Evolutionary conservation across 1,140 invertebrate genomes (phyloP), one percentile per base, ranked within the genome.

Genomic region (Cyphomyrmex costatus): DNA sequence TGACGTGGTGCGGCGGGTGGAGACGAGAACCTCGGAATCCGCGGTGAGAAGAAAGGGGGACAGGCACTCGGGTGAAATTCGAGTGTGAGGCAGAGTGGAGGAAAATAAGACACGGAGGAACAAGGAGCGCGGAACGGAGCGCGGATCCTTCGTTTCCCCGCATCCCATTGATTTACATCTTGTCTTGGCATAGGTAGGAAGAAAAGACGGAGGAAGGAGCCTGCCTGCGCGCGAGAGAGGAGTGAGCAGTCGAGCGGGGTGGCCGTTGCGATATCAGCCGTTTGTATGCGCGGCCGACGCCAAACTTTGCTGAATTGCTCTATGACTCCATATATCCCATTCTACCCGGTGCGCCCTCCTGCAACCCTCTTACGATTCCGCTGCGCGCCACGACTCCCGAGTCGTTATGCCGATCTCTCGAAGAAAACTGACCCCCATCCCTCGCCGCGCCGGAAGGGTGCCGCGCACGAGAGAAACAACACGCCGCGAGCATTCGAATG

Each of bases 281-380:
- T 95, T 95, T 95, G 94, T 95, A 95, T 94, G 94, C 94, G 92
- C 92, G 92, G 91, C 91, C 92, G 90, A 92, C 91, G 91, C 91
- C 92, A 94, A 95, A 95, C 93, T 95, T 95, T 94, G 93, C 94
- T 92, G 94, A 94, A 95, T 95, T 94, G 94, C 93, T 91, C 92
- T 93, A 92, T 92, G 94, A 94, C 93, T 94, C 89, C 92, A 94
- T 94, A 93, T 92, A 91, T 89, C 90, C 92, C 86, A 90, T 80
- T 80, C 88, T 84, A 86, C 76, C 76, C 70, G 56, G 78, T 83
- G 80, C 80, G 73, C 88, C 86, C 63, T 85, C 85, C 70, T 74
- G 58, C 78, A 49, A 68, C 63, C 36, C 86, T 70, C 89, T 86
- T 86, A 77, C 89, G 76, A 91, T 92, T 88, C 90, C 86, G 86